Evolutionary conservation across 2,113 vertebrate species (phyloP).

Genomic region (Eonycteris spelaea): DNA sequence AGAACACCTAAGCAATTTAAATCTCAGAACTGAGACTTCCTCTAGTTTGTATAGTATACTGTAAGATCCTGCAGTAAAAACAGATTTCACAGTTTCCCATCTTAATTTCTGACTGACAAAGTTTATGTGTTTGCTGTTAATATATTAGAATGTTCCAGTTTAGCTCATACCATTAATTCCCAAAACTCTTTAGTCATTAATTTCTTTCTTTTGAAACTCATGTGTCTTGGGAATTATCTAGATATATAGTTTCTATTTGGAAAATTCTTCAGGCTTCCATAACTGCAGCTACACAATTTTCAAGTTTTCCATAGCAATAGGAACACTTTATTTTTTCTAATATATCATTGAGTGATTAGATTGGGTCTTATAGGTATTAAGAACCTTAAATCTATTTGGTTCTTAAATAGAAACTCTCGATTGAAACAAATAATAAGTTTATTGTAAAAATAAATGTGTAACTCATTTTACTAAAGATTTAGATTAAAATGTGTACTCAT

Average conservation of each 20-base stretch:
- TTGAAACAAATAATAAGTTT: background rate
- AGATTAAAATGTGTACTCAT: background rate
- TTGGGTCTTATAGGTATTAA: background rate
- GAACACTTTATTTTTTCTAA: background rate
- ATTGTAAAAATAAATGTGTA: background rate
- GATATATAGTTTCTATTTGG: background rate
- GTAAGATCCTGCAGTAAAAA: background rate
- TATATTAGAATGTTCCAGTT: background rate
- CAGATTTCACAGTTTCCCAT: background rate
- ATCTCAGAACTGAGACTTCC: background rate
- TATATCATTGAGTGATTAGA: background rate
- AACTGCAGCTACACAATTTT: background rate
- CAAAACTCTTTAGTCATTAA: background rate
- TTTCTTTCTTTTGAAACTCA: background rate
- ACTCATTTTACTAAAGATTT: background rate
- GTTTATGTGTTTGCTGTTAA: background rate
- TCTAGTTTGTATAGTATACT: background rate
- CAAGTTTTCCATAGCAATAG: background rate
- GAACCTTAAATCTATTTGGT: background rate
- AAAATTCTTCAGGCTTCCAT: background rate
- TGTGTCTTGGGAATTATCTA: background rate
- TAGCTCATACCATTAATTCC: background rate
- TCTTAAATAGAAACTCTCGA: background rate
- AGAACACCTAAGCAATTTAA: background rate
- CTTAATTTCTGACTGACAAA: background rate